Percentiles rank a stretch among this genome's conserved stretches.
Evolutionary conservation across 1,140 invertebrate genomes (phyloP).

Genomic region (Zaprionus davidi): DNA sequence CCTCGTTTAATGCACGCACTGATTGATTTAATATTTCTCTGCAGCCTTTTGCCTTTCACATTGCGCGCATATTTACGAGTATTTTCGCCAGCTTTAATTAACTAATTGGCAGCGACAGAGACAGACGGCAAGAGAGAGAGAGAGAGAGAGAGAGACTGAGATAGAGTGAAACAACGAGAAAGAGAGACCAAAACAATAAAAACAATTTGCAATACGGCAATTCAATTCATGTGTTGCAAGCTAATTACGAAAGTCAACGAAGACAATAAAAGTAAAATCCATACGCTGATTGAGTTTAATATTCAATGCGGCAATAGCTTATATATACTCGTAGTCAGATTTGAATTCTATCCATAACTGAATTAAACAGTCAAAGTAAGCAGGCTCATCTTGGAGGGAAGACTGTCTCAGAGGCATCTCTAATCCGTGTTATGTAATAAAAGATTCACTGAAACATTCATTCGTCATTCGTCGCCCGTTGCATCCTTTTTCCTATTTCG

Average conservation of each 20-base stretch:
- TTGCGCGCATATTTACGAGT: conserved; percentile 1
- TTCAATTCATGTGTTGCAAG: conserved; percentile 44
- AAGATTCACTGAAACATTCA: conserved; percentile 59
- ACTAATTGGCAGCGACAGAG: conserved; percentile 63
- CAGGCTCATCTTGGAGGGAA: conserved; percentile 2
- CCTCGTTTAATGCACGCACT: conserved; percentile 11
- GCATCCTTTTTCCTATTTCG: conserved; percentile 31
- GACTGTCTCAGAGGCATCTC: conserved; percentile 7
- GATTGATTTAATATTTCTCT: conserved; percentile 26
- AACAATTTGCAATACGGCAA: conserved; percentile 44
- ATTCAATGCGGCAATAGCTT: conserved; percentile 36
- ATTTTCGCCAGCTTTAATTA: conserved; percentile 64
- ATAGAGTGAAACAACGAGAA: not conserved
- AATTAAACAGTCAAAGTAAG: conserved; percentile 50
- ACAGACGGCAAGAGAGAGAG: not conserved
- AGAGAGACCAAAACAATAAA: not conserved
- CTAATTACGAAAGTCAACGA: conserved; percentile 47
- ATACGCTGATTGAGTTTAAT: conserved; percentile 71
- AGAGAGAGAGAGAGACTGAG: not conserved
- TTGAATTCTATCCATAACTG: conserved; percentile 49
- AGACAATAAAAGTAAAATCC: conserved; percentile 34
- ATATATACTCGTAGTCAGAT: conserved; percentile 10
- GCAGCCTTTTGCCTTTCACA: conserved; percentile 21
- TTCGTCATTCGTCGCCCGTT: conserved; percentile 6
- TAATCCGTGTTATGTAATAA: conserved; percentile 71